Conservation (phyloP, 2,888 invertebrate genomes). For the Diarsia dahlii region DNA sequence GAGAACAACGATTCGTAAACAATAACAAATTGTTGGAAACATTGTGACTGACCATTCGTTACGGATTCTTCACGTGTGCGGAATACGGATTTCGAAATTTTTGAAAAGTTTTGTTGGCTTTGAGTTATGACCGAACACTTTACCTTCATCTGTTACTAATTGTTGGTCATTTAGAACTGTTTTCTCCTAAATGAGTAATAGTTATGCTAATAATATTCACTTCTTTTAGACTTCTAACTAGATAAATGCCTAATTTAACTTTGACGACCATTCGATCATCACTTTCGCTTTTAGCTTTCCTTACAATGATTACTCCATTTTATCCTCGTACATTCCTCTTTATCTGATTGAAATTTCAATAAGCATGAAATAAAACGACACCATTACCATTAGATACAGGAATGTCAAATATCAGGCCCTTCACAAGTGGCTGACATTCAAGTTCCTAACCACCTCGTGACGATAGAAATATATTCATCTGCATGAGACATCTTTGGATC, state of each 20-base stretch:
- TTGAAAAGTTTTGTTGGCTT: constrained; percentile 25
- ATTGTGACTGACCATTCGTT: constrained; percentile 46
- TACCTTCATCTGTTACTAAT: constrained; percentile 1
- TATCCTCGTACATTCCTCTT: not conserved
- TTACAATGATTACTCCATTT: not conserved
- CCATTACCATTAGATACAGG: constrained; percentile 44
- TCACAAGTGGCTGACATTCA: constrained; percentile 62
- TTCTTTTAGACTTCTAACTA: not conserved
- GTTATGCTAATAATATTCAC: not conserved
- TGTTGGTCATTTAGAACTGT: not conserved
- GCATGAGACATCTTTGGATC: constrained; percentile 52
- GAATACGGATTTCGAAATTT: constrained; percentile 36
- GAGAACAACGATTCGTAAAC: constrained; percentile 35
- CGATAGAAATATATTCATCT: constrained; percentile 54
- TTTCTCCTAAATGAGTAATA: constrained; percentile 3
- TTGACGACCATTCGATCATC: not conserved
- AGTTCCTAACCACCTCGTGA: constrained; percentile 55
- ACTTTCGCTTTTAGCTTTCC: constrained; percentile 5
- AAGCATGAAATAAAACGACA: constrained; percentile 50
- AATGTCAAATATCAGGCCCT: constrained; percentile 64
- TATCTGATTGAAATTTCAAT: constrained; percentile 33
- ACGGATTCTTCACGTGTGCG: constrained; percentile 17
- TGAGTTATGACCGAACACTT: constrained; percentile 7
- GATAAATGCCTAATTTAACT: not conserved
- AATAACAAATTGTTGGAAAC: constrained; percentile 46